Percentiles rank a stretch among this genome's conserved stretches.
Conservation (phyloP, 2,113 vertebrate species). For the Cyanoderma ruficeps region DNA sequence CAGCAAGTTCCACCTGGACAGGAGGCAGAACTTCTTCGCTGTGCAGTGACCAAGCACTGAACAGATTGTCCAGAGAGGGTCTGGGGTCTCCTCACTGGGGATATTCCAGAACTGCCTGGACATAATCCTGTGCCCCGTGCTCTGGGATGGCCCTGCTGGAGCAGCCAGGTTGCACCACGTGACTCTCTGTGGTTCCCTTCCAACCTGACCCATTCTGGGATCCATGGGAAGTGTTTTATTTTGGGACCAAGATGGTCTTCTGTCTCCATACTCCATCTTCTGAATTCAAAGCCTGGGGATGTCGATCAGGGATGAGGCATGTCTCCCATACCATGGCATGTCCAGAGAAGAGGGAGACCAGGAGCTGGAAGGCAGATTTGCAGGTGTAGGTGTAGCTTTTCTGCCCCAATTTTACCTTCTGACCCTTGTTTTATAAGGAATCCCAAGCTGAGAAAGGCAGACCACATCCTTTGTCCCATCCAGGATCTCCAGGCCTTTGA, state of each 20-base stretch:
- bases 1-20: background rate
- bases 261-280: background rate
- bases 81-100: background rate
- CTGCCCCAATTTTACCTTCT: background rate
- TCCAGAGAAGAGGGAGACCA: background rate
- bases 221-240: background rate
- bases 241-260: background rate
- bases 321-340: background rate
- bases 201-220: background rate
- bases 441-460: background rate
- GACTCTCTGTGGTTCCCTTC: background rate
- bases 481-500: background rate
- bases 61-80: background rate
- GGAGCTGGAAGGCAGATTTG: background rate
- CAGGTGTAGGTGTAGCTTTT: fast-evolving
- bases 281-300: background rate
- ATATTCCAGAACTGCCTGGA: background rate
- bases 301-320: background rate
- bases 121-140: background rate
- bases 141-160: background rate
- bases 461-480: background rate
- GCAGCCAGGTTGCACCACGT: background rate
- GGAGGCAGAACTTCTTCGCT: background rate
- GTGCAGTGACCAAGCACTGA: fast-evolving
- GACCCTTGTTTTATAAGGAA: background rate